These are phyloP conservation scores for Paracyprichromis sp. DNA, from an alignment of 2,113 vertebrate genomes.

Conservation along the genomic window DNA sequence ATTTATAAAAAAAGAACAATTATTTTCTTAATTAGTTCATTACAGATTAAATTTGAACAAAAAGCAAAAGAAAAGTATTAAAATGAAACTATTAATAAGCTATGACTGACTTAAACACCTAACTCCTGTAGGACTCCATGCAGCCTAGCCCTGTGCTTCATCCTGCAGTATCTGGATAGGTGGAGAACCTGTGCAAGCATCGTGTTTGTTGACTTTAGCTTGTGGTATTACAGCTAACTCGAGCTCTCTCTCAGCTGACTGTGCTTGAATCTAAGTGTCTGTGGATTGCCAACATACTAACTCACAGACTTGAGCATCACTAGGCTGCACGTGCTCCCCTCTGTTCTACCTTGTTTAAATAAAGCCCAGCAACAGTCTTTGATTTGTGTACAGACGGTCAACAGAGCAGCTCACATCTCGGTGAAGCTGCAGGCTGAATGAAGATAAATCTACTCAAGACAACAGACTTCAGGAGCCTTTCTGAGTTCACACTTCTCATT, in stretches of 20 bases:
- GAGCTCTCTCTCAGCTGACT: neutral
- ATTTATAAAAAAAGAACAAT: neutral
- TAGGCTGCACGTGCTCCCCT: neutral
- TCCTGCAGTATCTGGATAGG: neutral
- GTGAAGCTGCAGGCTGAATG: neutral
- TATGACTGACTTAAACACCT: neutral
- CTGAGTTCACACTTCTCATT: neutral
- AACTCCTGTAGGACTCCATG: neutral
- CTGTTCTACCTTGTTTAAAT: neutral
- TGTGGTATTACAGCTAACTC: neutral
- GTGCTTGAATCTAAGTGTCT: neutral
- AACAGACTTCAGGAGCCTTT: neutral
- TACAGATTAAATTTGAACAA: neutral
- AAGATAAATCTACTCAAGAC: neutral
- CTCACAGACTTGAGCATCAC: fast-evolving
- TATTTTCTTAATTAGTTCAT: neutral
- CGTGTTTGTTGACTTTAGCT: neutral
- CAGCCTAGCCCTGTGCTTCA: neutral
- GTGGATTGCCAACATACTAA: neutral
- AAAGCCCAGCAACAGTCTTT: neutral
- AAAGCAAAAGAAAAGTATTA: neutral
- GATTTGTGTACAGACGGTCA: neutral
- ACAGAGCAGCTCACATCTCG: neutral
- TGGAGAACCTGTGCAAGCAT: neutral
- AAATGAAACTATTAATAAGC: fast-evolving